A percentile compares a stretch with the other conserved stretches of the same genome.
phyloP scores from a whole-genome alignment of 1,140 invertebrate species.

The Pissodes strobi region DNA sequence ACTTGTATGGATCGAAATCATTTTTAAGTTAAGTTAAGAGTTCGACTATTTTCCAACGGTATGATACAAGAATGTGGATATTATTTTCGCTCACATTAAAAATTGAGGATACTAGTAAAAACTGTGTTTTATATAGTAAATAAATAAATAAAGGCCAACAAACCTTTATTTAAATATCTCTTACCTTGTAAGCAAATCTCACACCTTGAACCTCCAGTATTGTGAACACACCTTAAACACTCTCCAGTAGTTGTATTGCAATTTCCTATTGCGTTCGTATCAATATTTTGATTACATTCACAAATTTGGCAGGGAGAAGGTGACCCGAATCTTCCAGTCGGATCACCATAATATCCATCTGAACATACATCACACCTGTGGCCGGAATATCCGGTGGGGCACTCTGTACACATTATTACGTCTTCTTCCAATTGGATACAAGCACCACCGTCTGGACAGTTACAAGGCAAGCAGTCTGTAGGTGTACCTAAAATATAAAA shows the following conservation, averaged over 20 bases:
- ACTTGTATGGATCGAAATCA: too few relatives aligned
- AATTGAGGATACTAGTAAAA: too few relatives aligned
- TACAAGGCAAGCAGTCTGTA: conserved; percentile 90
- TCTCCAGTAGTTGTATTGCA: conserved; percentile 92
- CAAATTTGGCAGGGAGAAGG: conserved; percentile 81
- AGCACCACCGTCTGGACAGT: conserved; percentile 91
- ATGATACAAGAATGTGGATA: too few relatives aligned
- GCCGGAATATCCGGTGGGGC: conserved; percentile 90
- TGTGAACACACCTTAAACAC: conserved; percentile 97
- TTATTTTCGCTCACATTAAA: too few relatives aligned
- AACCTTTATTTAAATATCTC: too few relatives aligned
- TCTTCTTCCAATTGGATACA: conserved; percentile 87
- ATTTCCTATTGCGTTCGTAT: conserved; percentile 91
- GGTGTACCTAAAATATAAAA: conserved; percentile 73
- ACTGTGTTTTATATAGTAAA: too few relatives aligned
- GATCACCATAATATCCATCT: conserved; percentile 86
- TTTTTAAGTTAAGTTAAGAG: too few relatives aligned
- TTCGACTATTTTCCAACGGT: too few relatives aligned
- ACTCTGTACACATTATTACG: conserved; percentile 89
- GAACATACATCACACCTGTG: conserved; percentile 90
- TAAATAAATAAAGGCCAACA: too few relatives aligned
- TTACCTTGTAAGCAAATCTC: conserved; percentile 87
- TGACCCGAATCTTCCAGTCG: conserved; percentile 65
- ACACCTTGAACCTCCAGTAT: conserved; percentile 87
- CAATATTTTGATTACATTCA: conserved; percentile 95